Evolutionary conservation across 2,888 invertebrate species (phyloP), one percentile per base, ranked within the genome.

Genomic region (Liodrosophila aerea): DNA sequence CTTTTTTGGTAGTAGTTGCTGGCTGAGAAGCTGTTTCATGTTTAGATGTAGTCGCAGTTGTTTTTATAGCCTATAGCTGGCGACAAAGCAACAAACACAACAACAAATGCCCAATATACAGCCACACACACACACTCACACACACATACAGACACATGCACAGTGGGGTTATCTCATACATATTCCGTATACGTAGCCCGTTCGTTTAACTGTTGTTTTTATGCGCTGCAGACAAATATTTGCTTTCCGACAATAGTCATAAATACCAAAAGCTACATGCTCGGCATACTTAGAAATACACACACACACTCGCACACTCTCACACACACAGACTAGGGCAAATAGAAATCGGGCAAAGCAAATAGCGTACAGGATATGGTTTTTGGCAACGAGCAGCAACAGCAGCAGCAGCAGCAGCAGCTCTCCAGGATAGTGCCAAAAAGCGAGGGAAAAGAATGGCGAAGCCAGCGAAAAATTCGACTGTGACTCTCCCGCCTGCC

Each of bases 241-340:
- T 88, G 88, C 89, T 88, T 88, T 89, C 88, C 88, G 88, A 88
- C 87, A 88, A 89, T 85, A 88, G 89, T 89, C 88, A 89, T 88
- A 88, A 88, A 89, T 88, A 88, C 88, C 88, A 88, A 88, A 87
- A 88, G 88, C 87, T 88, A 88, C 88, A 88, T 88, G 88, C 84
- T 81, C 88, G 78, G 88, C 85, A 88, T 88, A 87, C 86, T 87
- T 88, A 84, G 87, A 85, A 83, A 76, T 72, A 82, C 61, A 63
- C 74, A 72, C 71, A 71, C 60, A 60, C 51, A 61, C 45, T 27
- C 16, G 57, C 50, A 45, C 34, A 52, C 34, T 44, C 33, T 31
- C 39, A 52, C 16, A 54, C 49, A 46, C 40, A 47, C 46, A 63
- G 31, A 13, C 62, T 63, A 62, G 73, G 65, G 76, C 87, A 87